phyloP scores from a whole-genome alignment of 2,113 vertebrate genomes.

The Otis tarda region DNA sequence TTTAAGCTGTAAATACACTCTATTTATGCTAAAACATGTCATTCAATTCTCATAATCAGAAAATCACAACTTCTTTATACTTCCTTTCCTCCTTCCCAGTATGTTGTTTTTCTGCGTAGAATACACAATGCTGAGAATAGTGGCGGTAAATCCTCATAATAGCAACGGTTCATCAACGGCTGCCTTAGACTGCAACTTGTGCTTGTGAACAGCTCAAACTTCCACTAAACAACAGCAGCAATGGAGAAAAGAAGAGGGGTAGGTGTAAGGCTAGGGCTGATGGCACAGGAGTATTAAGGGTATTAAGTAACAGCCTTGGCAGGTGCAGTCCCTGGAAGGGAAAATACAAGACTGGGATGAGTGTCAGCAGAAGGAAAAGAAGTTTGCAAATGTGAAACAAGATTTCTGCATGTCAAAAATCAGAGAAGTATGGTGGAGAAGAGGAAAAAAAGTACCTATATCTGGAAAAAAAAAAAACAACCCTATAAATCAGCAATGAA shows the following conservation, averaged over 20 bases:
- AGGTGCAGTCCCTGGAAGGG: not conserved
- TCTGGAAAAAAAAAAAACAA: not conserved
- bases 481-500: not conserved
- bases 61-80: not conserved
- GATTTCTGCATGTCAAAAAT: not conserved
- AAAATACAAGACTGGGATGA: not conserved
- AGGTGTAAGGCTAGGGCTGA: not conserved
- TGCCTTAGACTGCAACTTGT: not conserved
- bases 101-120: not conserved
- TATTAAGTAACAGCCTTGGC: not conserved
- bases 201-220: not conserved
- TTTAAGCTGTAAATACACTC: not conserved
- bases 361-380: not conserved
- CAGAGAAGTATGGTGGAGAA: not conserved
- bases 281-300: not conserved
- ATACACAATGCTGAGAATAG: not conserved
- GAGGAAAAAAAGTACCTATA: not conserved
- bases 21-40: not conserved
- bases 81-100: not conserved
- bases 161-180: not conserved
- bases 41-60: not conserved
- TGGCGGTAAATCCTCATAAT: not conserved
- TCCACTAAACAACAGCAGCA: not conserved
- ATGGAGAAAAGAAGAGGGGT: not conserved
- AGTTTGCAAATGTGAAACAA: not conserved